A percentile compares a stretch with the other conserved stretches of the same genome.
Evolutionary conservation across 1,140 invertebrate species (phyloP).

Genomic region (Brachionus calyciflorus): DNA sequence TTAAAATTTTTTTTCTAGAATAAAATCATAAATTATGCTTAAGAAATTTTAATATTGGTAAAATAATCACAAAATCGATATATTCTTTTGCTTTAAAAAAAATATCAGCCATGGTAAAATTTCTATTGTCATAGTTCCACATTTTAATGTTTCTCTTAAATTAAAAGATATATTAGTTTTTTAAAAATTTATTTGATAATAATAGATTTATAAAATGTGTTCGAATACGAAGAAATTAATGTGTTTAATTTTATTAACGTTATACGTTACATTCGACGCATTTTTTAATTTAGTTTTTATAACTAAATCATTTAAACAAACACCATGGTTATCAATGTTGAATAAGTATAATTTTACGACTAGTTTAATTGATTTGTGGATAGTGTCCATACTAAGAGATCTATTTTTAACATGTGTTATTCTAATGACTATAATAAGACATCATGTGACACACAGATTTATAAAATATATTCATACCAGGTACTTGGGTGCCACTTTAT

Average conservation of each 20-base stretch:
- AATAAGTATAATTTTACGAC: background rate
- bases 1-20: no score
- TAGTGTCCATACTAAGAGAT: background rate
- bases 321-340: background rate
- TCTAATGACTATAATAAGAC: background rate
- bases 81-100: no score
- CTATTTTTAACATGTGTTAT: background rate
- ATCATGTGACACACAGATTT: background rate
- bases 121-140: no score
- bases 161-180: no score
- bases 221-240: slow-evolving; percentile 21
- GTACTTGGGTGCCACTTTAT: slow-evolving; percentile 12
- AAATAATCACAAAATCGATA: no score
- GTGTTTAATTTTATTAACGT: background rate
- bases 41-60: no score
- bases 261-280: background rate
- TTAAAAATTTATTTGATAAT: no score
- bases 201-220: background rate
- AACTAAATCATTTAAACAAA: background rate
- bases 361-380: slow-evolving; percentile 16
- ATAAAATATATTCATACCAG: slow-evolving; percentile 12
- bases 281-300: slow-evolving; percentile 1
- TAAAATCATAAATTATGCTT: no score
- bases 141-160: no score
- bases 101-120: no score